A percentile compares a stretch with the other conserved stretches of the same genome.
Conservation (phyloP, 2,113 vertebrate genomes). For the Mionectes macconnelli region DNA sequence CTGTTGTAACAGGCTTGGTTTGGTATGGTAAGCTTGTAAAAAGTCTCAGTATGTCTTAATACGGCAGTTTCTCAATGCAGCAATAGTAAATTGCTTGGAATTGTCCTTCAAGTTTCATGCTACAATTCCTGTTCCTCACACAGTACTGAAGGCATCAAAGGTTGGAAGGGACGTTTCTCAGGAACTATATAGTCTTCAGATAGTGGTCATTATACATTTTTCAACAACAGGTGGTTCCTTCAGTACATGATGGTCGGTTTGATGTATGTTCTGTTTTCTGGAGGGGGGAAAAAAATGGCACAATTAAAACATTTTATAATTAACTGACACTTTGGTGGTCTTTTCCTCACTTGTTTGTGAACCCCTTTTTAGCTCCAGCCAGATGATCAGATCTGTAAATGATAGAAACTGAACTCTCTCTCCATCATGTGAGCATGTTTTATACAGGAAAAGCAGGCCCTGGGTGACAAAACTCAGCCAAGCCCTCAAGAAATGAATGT, state of each 20-base stretch:
- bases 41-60: conserved; percentile 56
- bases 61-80: conserved; percentile 64
- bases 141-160: conserved; percentile 66
- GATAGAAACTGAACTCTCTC: fast-evolving
- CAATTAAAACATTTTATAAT: not conserved
- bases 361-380: not conserved
- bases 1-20: conserved; percentile 49
- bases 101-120: conserved; percentile 64
- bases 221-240: conserved; percentile 49
- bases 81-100: conserved; percentile 54
- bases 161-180: conserved; percentile 45
- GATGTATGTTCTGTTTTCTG: conserved; percentile 81
- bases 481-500: not conserved
- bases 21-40: conserved; percentile 59
- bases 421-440: fast-evolving
- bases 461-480: fast-evolving
- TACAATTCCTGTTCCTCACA: conserved; percentile 59
- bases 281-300: not conserved
- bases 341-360: not conserved
- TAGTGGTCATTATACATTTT: conserved; percentile 36
- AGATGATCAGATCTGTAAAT: not conserved
- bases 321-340: not conserved
- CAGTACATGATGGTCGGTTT: conserved; percentile 83
- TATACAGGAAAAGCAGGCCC: fast-evolving
- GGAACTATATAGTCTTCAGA: conserved; percentile 53